Percentiles rank a stretch among this genome's conserved stretches.
Conservation (phyloP, 2,113 vertebrate genomes). For the Melanerpes formicivorus region DNA sequence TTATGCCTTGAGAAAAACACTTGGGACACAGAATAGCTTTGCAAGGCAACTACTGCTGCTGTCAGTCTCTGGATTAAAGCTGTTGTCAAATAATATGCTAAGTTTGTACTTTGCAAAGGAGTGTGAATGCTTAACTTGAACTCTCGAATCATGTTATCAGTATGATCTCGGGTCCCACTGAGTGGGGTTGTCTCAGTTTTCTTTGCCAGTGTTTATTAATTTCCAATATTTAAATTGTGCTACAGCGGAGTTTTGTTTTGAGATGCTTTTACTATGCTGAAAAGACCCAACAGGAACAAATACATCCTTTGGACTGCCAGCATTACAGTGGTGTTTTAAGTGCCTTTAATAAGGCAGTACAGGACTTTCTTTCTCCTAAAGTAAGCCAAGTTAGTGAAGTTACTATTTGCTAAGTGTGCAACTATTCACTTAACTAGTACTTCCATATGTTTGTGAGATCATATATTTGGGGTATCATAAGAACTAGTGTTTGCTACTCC, state of each 20-base stretch:
- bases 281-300: not conserved
- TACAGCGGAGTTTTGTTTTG: not conserved
- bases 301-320: too few species aligned
- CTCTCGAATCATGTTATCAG: not conserved
- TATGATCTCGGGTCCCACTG: not conserved
- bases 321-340: not conserved
- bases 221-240: not conserved
- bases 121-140: not conserved
- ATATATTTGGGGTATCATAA: not conserved
- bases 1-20: not conserved
- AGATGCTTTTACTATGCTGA: not conserved
- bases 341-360: not conserved
- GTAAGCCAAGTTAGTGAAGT: not conserved
- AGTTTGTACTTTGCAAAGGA: not conserved
- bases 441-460: not conserved
- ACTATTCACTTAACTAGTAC: not conserved
- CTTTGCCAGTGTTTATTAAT: not conserved
- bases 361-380: conserved; percentile 17
- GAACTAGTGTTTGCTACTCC: not conserved
- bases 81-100: not conserved
- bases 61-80: not conserved
- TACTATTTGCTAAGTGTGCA: not conserved
- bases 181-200: not conserved
- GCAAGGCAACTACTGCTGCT: not conserved
- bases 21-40: not conserved